These are phyloP conservation scores for Tapera naevia DNA, from an alignment of 2,797 vertebrate genomes.

Conservation along the genomic window DNA sequence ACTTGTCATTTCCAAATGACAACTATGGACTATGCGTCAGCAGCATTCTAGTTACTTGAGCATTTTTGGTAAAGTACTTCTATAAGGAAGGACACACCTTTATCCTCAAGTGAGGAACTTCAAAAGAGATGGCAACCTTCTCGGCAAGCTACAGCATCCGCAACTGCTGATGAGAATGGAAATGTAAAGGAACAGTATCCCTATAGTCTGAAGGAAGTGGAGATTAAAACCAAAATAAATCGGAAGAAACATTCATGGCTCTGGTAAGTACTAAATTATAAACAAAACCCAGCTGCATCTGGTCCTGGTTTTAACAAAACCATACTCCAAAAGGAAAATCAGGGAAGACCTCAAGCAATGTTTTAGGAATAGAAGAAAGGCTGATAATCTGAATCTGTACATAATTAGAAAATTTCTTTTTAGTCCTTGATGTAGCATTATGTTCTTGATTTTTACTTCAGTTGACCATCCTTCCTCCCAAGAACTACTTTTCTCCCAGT, in stretches of 20 bases:
- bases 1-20: slow-evolving; percentile 4
- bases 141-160: background rate
- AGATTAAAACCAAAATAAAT: background rate
- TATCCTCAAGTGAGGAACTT: background rate
- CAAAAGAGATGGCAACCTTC: background rate
- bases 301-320: background rate
- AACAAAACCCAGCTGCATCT: background rate
- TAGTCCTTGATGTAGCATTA: background rate
- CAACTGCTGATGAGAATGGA: background rate
- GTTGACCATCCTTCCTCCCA: background rate
- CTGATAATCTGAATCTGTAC: background rate
- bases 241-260: background rate
- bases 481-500: background rate
- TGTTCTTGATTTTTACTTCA: background rate
- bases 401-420: background rate
- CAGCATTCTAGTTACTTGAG: background rate
- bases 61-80: background rate
- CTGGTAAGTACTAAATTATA: slow-evolving; percentile 49
- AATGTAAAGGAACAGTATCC: background rate
- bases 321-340: background rate
- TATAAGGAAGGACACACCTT: background rate
- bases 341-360: background rate
- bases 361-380: background rate
- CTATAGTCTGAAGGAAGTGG: background rate
- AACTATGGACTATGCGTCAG: background rate